phyloP scores from a whole-genome alignment of 2,113 vertebrate genomes.

The Hippocampus comes region DNA sequence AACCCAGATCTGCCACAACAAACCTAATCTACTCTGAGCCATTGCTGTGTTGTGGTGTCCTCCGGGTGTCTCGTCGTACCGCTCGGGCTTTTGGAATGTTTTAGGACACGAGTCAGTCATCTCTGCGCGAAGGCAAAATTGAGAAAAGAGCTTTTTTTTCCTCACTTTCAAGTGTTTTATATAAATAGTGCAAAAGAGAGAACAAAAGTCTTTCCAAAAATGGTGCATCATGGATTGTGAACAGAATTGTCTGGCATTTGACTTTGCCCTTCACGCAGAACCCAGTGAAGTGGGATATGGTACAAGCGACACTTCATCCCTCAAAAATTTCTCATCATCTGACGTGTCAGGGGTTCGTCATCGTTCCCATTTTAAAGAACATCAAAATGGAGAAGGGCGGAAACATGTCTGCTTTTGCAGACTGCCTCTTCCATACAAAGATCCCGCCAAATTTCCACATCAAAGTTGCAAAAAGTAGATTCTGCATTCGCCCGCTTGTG shows the following conservation, averaged over 20 bases:
- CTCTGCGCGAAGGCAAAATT: conserved; percentile 11
- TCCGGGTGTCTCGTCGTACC: conserved; percentile 45
- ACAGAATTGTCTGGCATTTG: background rate
- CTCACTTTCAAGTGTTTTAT: conserved; percentile 20
- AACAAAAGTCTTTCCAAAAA: conserved; percentile 8
- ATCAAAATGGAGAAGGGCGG: too few species aligned
- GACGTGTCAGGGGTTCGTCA: background rate
- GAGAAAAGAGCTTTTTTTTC: conserved; percentile 43
- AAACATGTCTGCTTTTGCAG: too few species aligned
- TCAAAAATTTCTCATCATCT: background rate
- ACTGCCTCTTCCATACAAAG: too few species aligned
- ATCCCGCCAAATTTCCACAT: too few species aligned
- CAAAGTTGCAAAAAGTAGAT: too few species aligned
- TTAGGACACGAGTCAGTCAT: conserved; percentile 59
- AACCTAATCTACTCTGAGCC: conserved; percentile 67
- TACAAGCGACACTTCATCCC: background rate
- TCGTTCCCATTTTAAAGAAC: too few species aligned
- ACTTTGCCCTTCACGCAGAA: background rate
- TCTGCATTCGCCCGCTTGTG: too few species aligned
- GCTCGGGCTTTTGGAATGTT: conserved; percentile 66
- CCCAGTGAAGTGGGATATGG: background rate
- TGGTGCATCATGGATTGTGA: background rate
- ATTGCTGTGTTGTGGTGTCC: conserved; percentile 56
- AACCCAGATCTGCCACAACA: conserved; percentile 71
- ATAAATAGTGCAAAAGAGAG: conserved; percentile 10